Conservation (phyloP, 2,888 invertebrate genomes). For the Ennomos erosarius region DNA sequence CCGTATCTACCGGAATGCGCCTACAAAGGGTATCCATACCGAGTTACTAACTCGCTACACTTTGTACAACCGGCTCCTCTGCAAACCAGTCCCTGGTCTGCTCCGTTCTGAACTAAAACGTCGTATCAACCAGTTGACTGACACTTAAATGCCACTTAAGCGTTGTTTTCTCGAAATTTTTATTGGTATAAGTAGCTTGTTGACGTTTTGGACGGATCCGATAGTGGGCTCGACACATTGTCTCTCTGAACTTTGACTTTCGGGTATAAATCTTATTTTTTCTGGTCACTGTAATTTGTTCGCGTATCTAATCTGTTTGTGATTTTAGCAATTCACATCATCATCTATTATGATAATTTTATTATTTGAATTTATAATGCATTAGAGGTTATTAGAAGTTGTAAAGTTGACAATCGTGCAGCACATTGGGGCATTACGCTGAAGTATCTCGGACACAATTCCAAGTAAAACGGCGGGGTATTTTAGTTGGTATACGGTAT, state of each 20-base stretch:
- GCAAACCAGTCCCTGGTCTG: constrained; percentile 65
- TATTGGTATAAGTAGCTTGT: constrained; percentile 77
- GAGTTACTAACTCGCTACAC: constrained; percentile 75
- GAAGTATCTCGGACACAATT: constrained; percentile 54
- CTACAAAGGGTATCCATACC: constrained; percentile 71
- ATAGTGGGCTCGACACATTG: constrained; percentile 38
- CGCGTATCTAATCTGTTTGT: constrained; percentile 19
- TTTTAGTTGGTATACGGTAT: constrained; percentile 70
- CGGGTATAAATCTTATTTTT: constrained; percentile 29
- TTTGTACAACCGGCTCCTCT: constrained; percentile 77
- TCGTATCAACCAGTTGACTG: constrained; percentile 79
- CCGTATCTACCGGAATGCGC: constrained; percentile 82
- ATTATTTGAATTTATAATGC: not conserved
- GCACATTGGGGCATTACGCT: constrained; percentile 53
- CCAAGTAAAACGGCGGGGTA: constrained; percentile 68
- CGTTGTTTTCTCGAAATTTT: constrained; percentile 78
- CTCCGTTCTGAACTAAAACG: constrained; percentile 57
- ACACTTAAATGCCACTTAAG: constrained; percentile 82
- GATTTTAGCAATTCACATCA: constrained; percentile 6
- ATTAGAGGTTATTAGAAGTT: constrained; percentile 35
- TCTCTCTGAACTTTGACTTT: constrained; percentile 41
- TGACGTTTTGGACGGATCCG: constrained; percentile 58
- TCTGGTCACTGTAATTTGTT: constrained; percentile 25
- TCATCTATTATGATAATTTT: constrained; percentile 9
- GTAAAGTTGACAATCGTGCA: constrained; percentile 57